A percentile compares a stretch with the other conserved stretches of the same genome.
Evolutionary conservation across 2,113 vertebrate species (phyloP).

Genomic region (Aptenodytes forsteri): DNA sequence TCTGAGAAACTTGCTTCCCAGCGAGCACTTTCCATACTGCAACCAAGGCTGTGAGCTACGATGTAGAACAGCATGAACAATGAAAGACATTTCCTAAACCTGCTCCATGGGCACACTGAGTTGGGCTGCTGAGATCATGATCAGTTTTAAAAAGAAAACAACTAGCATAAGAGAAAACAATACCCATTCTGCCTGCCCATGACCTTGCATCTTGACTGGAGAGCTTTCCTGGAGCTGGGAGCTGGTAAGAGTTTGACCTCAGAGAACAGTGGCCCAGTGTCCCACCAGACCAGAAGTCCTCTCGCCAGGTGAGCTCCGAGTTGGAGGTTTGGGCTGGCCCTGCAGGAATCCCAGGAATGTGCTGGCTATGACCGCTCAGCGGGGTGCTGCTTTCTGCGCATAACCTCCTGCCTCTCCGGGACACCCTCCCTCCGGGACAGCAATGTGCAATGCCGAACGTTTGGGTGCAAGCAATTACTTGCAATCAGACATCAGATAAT

Average conservation of each 20-base stretch:
- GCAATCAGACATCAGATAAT: background rate
- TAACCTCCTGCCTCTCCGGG: background rate
- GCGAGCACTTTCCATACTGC: background rate
- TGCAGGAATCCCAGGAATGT: conserved; percentile 16
- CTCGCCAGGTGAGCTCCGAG: accelerated
- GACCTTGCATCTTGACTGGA: background rate
- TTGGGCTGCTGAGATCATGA: background rate
- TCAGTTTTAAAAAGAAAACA: background rate
- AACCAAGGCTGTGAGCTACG: background rate
- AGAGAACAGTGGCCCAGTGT: background rate
- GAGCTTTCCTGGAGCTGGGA: background rate
- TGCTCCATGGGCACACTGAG: background rate
- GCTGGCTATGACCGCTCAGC: background rate
- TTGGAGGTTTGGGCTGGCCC: background rate
- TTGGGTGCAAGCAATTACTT: background rate
- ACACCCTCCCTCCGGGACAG: background rate
- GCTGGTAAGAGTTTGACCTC: background rate
- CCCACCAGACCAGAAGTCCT: background rate
- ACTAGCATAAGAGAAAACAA: background rate
- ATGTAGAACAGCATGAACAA: background rate
- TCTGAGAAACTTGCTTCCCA: background rate
- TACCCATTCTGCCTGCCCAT: background rate
- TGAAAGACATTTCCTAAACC: background rate
- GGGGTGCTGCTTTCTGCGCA: background rate
- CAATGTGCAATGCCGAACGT: background rate